Percentiles rank a stretch among this genome's conserved stretches.
phyloP scores from a whole-genome alignment of 2,113 vertebrate species.

The Balaeniceps rex region DNA sequence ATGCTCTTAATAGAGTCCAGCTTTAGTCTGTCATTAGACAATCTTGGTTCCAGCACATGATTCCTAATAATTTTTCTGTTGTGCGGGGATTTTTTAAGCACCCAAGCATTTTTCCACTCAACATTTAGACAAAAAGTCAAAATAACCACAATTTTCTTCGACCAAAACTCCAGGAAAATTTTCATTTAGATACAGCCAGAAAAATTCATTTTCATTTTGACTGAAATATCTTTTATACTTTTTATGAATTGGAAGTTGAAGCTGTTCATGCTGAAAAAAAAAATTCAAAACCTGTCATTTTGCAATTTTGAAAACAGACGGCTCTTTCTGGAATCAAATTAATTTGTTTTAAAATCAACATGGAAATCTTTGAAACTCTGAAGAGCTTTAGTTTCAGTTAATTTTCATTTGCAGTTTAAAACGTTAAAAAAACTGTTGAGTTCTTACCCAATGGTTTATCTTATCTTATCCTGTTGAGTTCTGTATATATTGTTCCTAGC shows the following conservation, averaged over 20 bases:
- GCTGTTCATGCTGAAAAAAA: background rate
- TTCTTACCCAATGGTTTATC: background rate
- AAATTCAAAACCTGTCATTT: background rate
- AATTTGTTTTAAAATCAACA: background rate
- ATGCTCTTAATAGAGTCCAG: background rate
- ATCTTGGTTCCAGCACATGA: background rate
- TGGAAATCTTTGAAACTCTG: background rate
- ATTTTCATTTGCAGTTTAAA: background rate
- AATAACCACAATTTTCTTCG: background rate
- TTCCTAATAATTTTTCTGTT: background rate
- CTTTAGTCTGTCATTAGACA: background rate
- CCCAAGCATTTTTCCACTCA: background rate
- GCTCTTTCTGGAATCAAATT: background rate
- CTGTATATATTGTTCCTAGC: background rate
- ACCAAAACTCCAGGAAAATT: background rate
- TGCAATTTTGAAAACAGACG: background rate
- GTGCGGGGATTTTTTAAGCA: background rate
- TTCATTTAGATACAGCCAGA: background rate
- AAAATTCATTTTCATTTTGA: background rate
- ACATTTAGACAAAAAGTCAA: background rate
- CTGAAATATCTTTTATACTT: background rate
- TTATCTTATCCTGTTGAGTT: no score
- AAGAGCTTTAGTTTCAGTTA: background rate
- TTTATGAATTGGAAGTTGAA: background rate
- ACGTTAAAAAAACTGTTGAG: background rate